Conservation (phyloP, 2,797 vertebrate species). For the Pipistrellus nathusii region DNA sequence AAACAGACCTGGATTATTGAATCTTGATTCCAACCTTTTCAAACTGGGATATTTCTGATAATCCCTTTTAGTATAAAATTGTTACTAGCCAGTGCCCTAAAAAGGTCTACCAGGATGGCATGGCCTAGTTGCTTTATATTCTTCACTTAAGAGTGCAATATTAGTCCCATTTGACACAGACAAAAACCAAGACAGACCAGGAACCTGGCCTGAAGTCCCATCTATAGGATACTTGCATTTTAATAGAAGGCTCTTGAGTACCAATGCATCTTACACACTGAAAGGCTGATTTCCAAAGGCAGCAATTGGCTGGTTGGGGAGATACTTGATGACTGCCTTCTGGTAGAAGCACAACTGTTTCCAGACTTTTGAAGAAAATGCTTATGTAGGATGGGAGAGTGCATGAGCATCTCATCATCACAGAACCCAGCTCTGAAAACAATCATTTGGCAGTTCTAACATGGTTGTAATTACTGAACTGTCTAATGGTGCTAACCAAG, state of each 20-base stretch:
- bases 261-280: neutral
- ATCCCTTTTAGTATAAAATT: neutral
- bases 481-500: neutral
- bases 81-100: neutral
- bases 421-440: neutral
- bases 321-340: neutral
- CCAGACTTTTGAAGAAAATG: neutral
- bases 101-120: neutral
- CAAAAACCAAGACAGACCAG: neutral
- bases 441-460: neutral
- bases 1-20: slow-evolving; percentile 39
- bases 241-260: neutral
- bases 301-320: neutral
- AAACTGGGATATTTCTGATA: neutral
- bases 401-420: neutral
- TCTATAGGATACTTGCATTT: slow-evolving; percentile 5
- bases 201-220: neutral
- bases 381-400: neutral
- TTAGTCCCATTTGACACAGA: neutral
- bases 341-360: slow-evolving; percentile 33
- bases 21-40: neutral
- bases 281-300: neutral
- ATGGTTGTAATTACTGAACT: neutral
- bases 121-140: neutral
- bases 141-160: neutral